Evolutionary conservation across 2,113 vertebrate genomes (phyloP), one percentile per base, ranked within the genome.

Genomic region (Aviceda subcristata): DNA sequence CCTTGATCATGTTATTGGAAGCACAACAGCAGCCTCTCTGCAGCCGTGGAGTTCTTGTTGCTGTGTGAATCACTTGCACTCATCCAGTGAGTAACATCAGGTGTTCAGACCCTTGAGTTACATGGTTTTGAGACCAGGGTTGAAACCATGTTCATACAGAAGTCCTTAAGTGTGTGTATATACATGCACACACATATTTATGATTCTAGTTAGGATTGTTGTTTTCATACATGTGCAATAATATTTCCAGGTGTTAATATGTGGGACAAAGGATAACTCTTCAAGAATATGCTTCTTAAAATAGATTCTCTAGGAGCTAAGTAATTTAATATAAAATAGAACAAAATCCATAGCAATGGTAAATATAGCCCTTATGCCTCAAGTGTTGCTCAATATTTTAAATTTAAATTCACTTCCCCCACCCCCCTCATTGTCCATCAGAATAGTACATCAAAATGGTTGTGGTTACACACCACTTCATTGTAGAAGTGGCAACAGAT

Each of bases 171-270:
- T 45, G 24, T 75, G 36, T n/a, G 20, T 41, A 10, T 68, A 29
- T 32, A 41, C 20, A 34, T 1, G 2, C 34, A 26, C 57, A 17
- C 8, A 3, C 10, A 2, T 6, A 3, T 41, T 39, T 72, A 0
- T 48, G 45, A 60, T 76, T 60, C 20, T 51, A 45, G 57, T 34
- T 55, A 60, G n/a, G 27, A 12, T 4, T 43, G 5, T n/a, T 85
- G n/a, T 46, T 81, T 71, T 66, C 32, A 43, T 66, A 22, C 7
- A 10, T 27, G 16, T 43, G 45, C n/a, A 41, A 5, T 73, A 83
- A 39, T 39, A 51, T 57, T 57, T 75, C 45, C 53, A 38, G 38
- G n/a, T 30, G 48, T 84, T 64, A 80, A 10, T 45, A 26, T 22
- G 15, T 66, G 24, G 8, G 16, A 18, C 15, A 66, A 77, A 72